Base-by-base conservation (phyloP, 64 coral and sea anemone genomes). In the Pocillopora verrucosa region DNA sequence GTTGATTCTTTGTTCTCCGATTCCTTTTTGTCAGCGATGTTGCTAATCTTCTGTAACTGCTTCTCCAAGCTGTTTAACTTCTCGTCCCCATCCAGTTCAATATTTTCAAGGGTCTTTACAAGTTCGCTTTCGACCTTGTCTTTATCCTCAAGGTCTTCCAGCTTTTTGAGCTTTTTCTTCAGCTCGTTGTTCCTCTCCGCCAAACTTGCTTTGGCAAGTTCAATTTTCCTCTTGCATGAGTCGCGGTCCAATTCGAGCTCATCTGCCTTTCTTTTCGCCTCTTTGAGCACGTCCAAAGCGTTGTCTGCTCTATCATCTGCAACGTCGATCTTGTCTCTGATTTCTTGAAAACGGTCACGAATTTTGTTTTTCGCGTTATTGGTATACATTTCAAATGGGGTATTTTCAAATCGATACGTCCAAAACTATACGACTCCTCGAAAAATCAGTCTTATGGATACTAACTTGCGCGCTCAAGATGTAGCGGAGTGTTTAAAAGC, bases 81-180 rank as follows among this genome's bases (percentile, higher is more conserved):
- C 16, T 93, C 95, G 38, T 97, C 95, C 19, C 95, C 95, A 45
- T 97, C 95, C 24, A 97, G 30, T 78, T 97, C 95, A 41, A 82
- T 90, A 34, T 56, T 69, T 15, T 92, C 92, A 24, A 97, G 92
- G 4, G 93, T 84, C 36, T 88, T 93, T 12, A 97, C 95, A 5
- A 90, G 20, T 17, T 83, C 89, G 20, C 81, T 92, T n/a, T 97
- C 95, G 2, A 58, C 34, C 35, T 97, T 88, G 0, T 77, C 17
- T 80, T 97, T 97, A 14, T 88, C 83, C 19, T 73, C 60, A 4
- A 97, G 63, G 22, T 72, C 61, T 38, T 61, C 57, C 22, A 97
- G 86, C 34, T 72, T 86, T 15, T 59, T 25, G 20, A 88, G 24
- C 61, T 90, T 91, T 36, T 88, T 73, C 1, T 91, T 64, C 11